Evolutionary conservation across 2,113 vertebrate genomes (phyloP), one percentile per base, ranked within the genome.

Genomic region (Globicephala melas): DNA sequence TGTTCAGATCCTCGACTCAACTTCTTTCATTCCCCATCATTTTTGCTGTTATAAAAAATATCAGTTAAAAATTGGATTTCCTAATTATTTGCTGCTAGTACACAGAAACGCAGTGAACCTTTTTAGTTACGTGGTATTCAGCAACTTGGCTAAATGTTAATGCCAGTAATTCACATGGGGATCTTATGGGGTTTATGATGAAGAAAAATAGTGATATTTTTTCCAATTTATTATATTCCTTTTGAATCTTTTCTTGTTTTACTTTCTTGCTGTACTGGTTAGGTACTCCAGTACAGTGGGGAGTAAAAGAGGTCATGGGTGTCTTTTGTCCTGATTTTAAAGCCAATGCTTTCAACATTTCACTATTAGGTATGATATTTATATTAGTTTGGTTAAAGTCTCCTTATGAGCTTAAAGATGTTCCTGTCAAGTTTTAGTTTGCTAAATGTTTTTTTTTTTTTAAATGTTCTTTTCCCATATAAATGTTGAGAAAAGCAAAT

Each of bases 241-340:
- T 41, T 89, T 94, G 77, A 84, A 89, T 38, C 31, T 88, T 91
- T 77, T 94, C 21, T 88, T 71, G 38, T 31, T 86, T 85, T 79
- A 26, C 15, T 63, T 5, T 82, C 55, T 86, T 80, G 55, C 13
- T 60, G 11, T 38, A 53, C 36, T 81, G 25, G 15, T 47, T 73
- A 67, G 8, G 8, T 5, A 8, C 20, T 50, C 55, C 18, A 36
- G 71, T 36, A 44, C 12, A 26, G 8, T 21, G 28, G 15, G 53
- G 15, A 68, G 53, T 85, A 38, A 73, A 63, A 81, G 47, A 79
- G 25, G 18, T 62, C 33, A 50, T 62, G 12, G n/a, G 12, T 88
- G 12, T 67, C 36, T 76, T 41, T 82, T 89, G 21, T n/a, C 28
- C 33, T 60, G 2, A 67, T 76, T 94, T 94, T 53, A 82, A 62